Conservation (phyloP, 1,140 invertebrate species). For the Aphelenchoides avenae region DNA sequence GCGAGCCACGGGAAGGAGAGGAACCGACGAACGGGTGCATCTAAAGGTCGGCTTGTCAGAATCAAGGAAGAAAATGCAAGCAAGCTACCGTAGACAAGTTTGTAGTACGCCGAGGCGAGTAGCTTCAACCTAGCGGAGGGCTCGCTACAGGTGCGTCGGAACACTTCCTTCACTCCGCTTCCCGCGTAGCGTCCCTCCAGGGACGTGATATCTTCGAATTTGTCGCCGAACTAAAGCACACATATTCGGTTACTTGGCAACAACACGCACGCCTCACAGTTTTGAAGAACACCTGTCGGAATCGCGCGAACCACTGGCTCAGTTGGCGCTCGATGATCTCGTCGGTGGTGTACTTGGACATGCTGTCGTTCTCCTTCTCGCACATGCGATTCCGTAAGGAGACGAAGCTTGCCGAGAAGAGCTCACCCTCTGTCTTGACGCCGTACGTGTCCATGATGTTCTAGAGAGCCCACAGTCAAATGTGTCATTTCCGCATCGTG, state of each 20-base stretch:
- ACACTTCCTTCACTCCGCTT: background rate
- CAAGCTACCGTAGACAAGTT: slow-evolving; percentile 4
- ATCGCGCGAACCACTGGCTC: slow-evolving; percentile 4
- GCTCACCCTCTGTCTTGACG: slow-evolving; percentile 34
- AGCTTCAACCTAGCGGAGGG: slow-evolving; percentile 3
- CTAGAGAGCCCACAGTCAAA: slow-evolving; percentile 11
- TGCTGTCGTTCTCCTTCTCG: slow-evolving; percentile 21
- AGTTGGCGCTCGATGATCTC: slow-evolving; percentile 31
- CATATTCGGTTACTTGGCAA: slow-evolving; percentile 16
- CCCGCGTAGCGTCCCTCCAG: slow-evolving; percentile 4
- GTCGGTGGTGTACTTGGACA: slow-evolving; percentile 39
- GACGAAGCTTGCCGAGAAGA: slow-evolving; percentile 18
- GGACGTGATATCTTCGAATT: slow-evolving; percentile 27
- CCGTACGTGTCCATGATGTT: slow-evolving; percentile 43
- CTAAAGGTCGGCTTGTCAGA: slow-evolving; percentile 2
- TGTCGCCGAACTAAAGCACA: slow-evolving; percentile 13
- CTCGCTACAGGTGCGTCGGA: too few species aligned
- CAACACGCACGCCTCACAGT: too few species aligned
- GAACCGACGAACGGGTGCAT: slow-evolving; percentile 17
- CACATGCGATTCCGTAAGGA: slow-evolving; percentile 11
- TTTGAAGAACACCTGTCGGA: slow-evolving; percentile 29
- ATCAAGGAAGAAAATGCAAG: background rate
- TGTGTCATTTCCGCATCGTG: background rate
- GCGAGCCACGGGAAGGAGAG: slow-evolving; percentile 43
- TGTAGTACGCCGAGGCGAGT: slow-evolving; percentile 19